Percentiles rank a stretch among this genome's conserved stretches.
These are phyloP conservation scores for Anguilla marmorata DNA, from an alignment of 2,797 vertebrate species.

Conservation along the genomic window DNA sequence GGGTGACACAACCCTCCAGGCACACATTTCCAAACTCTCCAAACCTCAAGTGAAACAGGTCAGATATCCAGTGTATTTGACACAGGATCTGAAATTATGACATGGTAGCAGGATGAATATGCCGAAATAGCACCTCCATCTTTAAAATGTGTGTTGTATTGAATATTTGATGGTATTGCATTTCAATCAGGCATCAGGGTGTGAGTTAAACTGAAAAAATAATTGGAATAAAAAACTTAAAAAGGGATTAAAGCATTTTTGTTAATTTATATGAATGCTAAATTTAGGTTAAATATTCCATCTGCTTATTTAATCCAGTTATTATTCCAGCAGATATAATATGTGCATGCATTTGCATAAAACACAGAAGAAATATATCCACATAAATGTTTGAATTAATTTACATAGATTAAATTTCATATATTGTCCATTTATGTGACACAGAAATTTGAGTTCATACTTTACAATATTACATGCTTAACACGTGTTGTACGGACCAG, in stretches of 20 bases:
- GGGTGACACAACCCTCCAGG: not conserved
- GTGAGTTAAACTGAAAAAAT: not conserved
- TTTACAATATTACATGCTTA: not conserved
- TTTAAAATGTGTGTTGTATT: too few relatives aligned
- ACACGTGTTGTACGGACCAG: not conserved
- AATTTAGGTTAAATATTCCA: not conserved
- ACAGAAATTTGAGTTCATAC: not conserved
- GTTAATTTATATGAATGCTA: not conserved
- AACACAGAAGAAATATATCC: not conserved
- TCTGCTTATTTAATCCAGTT: conserved; percentile 2
- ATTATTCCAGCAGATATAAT: not conserved
- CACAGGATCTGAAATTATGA: not conserved
- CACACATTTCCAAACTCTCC: not conserved
- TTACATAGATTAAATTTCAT: not conserved
- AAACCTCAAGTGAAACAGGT: not conserved
- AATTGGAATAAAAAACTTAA: not conserved
- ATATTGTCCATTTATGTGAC: not conserved
- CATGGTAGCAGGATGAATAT: not conserved
- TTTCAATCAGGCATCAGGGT: not conserved
- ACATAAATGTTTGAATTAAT: not conserved
- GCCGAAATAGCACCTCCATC: not conserved
- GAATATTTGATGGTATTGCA: too few relatives aligned
- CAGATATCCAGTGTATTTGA: not conserved
- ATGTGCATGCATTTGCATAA: not conserved
- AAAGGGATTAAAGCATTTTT: not conserved